These are phyloP conservation scores for Conomelus anceps DNA, from an alignment of 2,888 invertebrate genomes.

Conservation along the genomic window DNA sequence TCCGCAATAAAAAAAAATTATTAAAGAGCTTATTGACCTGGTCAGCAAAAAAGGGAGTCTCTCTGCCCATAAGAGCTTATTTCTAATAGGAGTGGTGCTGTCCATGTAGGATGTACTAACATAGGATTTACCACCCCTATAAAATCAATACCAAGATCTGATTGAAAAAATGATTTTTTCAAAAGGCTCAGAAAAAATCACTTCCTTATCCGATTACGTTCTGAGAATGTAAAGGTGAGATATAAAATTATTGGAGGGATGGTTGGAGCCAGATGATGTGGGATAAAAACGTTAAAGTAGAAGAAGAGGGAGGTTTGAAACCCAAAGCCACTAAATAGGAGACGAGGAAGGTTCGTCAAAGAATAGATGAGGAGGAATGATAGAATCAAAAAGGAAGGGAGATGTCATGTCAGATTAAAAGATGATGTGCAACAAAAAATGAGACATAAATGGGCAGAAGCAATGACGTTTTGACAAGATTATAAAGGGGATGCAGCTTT, in stretches of 20 bases:
- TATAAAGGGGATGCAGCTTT: neutral
- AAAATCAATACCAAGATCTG: neutral
- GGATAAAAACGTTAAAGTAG: neutral
- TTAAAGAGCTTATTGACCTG: too few relatives aligned
- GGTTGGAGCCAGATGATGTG: neutral
- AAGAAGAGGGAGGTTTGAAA: neutral
- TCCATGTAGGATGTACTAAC: too few relatives aligned
- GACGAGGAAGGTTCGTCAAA: neutral
- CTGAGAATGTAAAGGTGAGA: neutral
- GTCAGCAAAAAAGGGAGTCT: too few relatives aligned
- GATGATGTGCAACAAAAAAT: neutral
- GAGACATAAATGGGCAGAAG: neutral
- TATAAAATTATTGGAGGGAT: neutral
- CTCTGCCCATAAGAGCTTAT: too few relatives aligned
- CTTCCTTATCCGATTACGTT: neutral
- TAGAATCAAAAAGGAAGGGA: neutral
- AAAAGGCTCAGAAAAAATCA: neutral
- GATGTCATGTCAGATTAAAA: neutral
- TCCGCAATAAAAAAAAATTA: too few relatives aligned
- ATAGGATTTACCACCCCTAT: too few relatives aligned
- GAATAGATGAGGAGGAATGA: neutral
- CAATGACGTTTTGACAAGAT: neutral
- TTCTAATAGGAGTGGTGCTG: too few relatives aligned
- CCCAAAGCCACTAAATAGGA: neutral
- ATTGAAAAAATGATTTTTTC: neutral